Conservation (phyloP, 2,113 vertebrate species). For the Pedetes capensis region DNA sequence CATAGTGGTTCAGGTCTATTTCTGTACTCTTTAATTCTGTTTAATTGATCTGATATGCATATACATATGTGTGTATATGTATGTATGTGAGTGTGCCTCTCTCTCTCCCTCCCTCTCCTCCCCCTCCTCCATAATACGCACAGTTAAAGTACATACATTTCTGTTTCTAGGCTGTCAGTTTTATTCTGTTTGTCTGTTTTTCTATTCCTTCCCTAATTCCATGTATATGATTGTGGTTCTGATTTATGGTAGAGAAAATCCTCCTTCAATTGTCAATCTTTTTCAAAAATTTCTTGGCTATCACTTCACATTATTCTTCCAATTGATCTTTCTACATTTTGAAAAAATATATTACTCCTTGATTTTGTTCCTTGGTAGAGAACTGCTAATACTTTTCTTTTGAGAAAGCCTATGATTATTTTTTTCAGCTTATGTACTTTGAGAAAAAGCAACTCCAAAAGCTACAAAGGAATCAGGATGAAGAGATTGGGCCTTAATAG, state of each 20-base stretch:
- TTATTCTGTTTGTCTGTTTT: background rate
- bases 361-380: slow-evolving; percentile 3
- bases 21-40: background rate
- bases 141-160: background rate
- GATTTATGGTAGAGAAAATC: slow-evolving; percentile 21
- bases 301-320: slow-evolving; percentile 31
- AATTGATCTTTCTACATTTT: slow-evolving; percentile 38
- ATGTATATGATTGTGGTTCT: background rate
- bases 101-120: too few species aligned
- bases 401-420: background rate
- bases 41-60: background rate
- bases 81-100: too few species aligned
- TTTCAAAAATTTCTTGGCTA: background rate
- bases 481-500: slow-evolving; percentile 13
- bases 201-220: background rate
- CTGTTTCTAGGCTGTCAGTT: background rate
- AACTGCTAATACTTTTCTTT: slow-evolving; percentile 38
- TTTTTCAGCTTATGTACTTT: background rate
- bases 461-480: slow-evolving; percentile 42
- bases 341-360: background rate
- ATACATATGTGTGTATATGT: background rate
- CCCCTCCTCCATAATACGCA: background rate
- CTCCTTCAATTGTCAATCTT: background rate
- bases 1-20: background rate
- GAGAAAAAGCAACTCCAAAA: slow-evolving; percentile 25